Evolutionary conservation across 2,888 invertebrate genomes (phyloP), one percentile per base, ranked within the genome.

Genomic region (Didymodactylos carnosus): DNA sequence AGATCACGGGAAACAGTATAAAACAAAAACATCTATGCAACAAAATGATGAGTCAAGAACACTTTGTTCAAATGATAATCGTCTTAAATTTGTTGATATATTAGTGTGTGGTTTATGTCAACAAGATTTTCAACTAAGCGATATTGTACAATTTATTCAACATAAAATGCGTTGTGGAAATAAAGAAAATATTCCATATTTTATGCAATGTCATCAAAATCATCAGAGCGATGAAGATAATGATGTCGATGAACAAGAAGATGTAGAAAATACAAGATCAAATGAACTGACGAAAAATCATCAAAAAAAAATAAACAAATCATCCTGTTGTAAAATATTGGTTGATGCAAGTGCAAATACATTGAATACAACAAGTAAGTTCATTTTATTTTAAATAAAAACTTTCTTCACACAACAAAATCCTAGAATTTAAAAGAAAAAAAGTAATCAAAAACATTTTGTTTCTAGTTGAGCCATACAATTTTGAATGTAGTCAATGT

Each of bases 101-200:
- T 40, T 75, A 27, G 72, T 75, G 35, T 75, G 75, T 43, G 75
- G 72, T 19, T 69, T 43, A 39, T 75, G 75, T 35, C 69, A 75
- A 29, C 40, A 72, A 39, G 70, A 72, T 53, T 75, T 75, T 25
- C 72, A 69, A 70, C 27, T 75, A 11, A 72, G 72, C 0, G 69
- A 75, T 51, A 75, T 75, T 16, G 43, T 69, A 25, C 53, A 72
- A 25, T 75, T 75, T 69, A 72, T 75, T 46, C 69, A 75, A 46
- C 75, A 75, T 35, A 75, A 75, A 69, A 53, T 71, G 29, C 41
- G 19, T 10, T 43, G 70, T 19, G 70, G 43, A 27, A 70, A 70
- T 40, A 46, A 70, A 40, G 70, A 41, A 46, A 70, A 43, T 43
- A 69, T 53, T 71, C 40, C 71, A 35, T 29, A 71, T 62, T 71